Base-by-base conservation (phyloP, 2,797 vertebrate genomes). In the Arnoldichthys spilopterus region DNA sequence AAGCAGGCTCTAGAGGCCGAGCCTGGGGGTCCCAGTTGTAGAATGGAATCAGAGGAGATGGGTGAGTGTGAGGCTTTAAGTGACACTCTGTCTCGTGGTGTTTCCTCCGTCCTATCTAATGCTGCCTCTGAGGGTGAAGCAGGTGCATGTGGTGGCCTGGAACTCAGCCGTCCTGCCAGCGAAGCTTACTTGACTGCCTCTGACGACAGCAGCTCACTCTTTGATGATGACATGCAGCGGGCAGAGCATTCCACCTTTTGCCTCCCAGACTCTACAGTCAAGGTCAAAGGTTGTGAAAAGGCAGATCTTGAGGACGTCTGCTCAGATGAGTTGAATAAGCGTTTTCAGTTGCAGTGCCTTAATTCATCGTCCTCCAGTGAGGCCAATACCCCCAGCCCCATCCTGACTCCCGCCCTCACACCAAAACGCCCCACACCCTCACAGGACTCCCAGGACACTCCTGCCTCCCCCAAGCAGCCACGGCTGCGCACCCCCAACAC, bases 121-220 rank as follows among this genome's bases (percentile, higher is more conserved):
- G 91, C 93, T 70, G 94, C 92, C 0, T 95, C 94, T 0, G 95
- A 96, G 82, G 94, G 94, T 9, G 95, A 94, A 0, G 83, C 80
- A 34, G 91, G 87, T 34, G 76, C 32, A 16, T 92, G 92, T 0
- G 88, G 87, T 43, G 94, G 91, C 0, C 80, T 87, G 40, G 87
- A 84, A 74, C 92, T 93, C 73, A 93, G 94, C 82, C 94, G 93
- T 28, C 87, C 93, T 26, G 89, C 92, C 47, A 98, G 96, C 12
- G 96, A 98, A 82, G 92, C 93, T 30, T 96, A 96, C 86, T 89
- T 96, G 86, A 97, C 96, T 0, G 95, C 96, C 4, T 98, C 97
- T 0, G 97, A 98, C 20, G 97, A 98, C 90, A 99, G 95, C 87
- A 97, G 96, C 88, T 97, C 96, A 28, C 77, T 98, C 13, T 97